Base-by-base conservation (phyloP, 2,888 invertebrate genomes). In the Flabesymbios commensalis region DNA sequence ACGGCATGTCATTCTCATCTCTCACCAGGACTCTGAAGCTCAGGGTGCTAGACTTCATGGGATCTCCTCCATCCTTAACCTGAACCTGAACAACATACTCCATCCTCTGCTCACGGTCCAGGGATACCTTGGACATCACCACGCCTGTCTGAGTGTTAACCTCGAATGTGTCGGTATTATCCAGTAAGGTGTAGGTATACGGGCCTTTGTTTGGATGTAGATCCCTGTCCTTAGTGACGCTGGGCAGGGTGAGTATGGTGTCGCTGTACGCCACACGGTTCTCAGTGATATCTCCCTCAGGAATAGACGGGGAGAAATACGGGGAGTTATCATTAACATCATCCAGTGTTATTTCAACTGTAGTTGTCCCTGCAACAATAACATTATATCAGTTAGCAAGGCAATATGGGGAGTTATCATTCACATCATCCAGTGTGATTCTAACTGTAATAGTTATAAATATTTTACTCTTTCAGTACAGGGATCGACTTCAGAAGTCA, bases 311-410 rank as follows among this genome's bases (percentile, higher is more conserved):
- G 68, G 90, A 89, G 75, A 96, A 93, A 36, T 88, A 84, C 0
- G 95, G 96, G 0, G 92, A 93, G 78, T 95, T 95, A 77, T 96
- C 95, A 78, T 96, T 96, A n/a, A 94, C 87, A 80, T 96, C 95
- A 7, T 88, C 86, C 1, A 96, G 79, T 28, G 88, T 87, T 56
- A 96, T 89, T 78, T 88, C 89, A 0, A 96, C 90, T 0, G 88
- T 88, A 0, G 93, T 87, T 0, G 92, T 92, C n/a, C 94, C 95
- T 48, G 69, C 1, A 68, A 70, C 41, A 52, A n/a, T 19, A 53
- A 49, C n/a, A 17, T n/a, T n/a, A n/a, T n/a, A n/a, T n/a, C n/a
- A n/a, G n/a, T n/a, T n/a, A n/a, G n/a, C n/a, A n/a, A n/a, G n/a
- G 75, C 95, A 93, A 36, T 88, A 84, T 0, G 95, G 96, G 0